phyloP scores from a whole-genome alignment of 2,797 vertebrate species.

The Pachyuromys duprasi region DNA sequence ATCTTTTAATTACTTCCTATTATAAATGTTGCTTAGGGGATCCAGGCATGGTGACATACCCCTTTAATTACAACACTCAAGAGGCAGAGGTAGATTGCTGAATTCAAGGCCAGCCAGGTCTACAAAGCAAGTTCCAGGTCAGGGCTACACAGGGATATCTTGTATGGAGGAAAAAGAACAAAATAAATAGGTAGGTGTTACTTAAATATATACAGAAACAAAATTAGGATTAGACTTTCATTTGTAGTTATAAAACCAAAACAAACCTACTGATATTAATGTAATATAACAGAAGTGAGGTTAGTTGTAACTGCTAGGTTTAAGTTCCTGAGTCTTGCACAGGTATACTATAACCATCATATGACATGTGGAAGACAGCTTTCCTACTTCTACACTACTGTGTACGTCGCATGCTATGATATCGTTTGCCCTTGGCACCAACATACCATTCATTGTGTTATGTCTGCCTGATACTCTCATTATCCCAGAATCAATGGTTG shows the following conservation, averaged over 20 bases:
- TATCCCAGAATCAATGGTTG: constrained; percentile 44
- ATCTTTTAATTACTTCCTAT: constrained; percentile 52
- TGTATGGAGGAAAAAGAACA: neutral
- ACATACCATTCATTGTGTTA: constrained; percentile 19
- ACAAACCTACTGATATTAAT: constrained; percentile 44
- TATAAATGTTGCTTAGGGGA: neutral
- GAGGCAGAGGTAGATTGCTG: neutral
- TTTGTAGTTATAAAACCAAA: neutral
- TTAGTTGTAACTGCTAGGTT: constrained; percentile 30
- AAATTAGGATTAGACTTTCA: constrained; percentile 58
- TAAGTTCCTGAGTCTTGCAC: constrained; percentile 25
- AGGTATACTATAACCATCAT: neutral
- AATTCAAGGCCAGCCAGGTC: neutral
- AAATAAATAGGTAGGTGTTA: neutral
- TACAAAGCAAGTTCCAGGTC: neutral
- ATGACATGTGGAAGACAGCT: neutral
- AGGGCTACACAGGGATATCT: neutral
- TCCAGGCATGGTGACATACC: neutral
- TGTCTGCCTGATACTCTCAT: constrained; percentile 35
- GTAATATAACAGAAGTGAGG: no score
- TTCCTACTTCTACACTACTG: constrained; percentile 33
- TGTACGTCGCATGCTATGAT: neutral
- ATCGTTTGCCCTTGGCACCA: constrained; percentile 24
- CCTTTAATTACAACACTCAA: neutral
- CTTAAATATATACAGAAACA: constrained; percentile 56